Base-by-base conservation (phyloP, 1,140 invertebrate species). In the Drosophila carrolli region DNA sequence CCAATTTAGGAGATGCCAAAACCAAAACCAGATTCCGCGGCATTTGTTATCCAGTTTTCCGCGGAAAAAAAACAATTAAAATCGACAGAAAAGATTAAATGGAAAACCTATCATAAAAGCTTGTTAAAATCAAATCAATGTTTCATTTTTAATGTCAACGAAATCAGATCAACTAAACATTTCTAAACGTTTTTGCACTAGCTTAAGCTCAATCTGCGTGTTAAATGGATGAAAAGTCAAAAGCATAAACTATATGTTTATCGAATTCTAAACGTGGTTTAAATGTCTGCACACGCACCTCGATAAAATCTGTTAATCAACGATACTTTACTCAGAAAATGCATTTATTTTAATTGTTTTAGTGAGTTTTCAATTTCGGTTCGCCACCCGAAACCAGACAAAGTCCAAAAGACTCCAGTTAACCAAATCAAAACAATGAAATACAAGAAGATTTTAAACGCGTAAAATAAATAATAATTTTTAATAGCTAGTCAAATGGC, bases 281-380 rank as follows among this genome's bases (percentile, higher is more conserved):
- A 75, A 75, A 53, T 78, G 75, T 85, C 43, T 80, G 63, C 70
- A 72, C 76, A 48, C 35, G 57, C 57, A 57, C 27, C 23, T n/a
- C 9, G n/a, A 16, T 40, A 23, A 23, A 47, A 70, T 29, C 2
- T 43, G 23, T 43, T 57, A 47, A 40, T 55, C 11, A 55, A 60
- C 6, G 14, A 43, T 23, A 58, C 27, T 44, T 57, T 53, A 59
- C 23, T 73, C 59, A 66, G 43, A 57, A 67, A 37, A 65, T 84
- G 81, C 81, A 84, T 84, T 84, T 84, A 84, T 63, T 84, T 73
- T 46, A 11, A 65, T 80, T 71, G 29, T 41, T 63, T 68, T 50
- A 2, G 53, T 56, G 60, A 61, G 38, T 66, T 60, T 83, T 56
- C 43, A 51, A 50, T 65, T 61, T 61, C 10, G 8, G 56, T 66